phyloP scores from a whole-genome alignment of 2,113 vertebrate species.

The Etheostoma cragini region DNA sequence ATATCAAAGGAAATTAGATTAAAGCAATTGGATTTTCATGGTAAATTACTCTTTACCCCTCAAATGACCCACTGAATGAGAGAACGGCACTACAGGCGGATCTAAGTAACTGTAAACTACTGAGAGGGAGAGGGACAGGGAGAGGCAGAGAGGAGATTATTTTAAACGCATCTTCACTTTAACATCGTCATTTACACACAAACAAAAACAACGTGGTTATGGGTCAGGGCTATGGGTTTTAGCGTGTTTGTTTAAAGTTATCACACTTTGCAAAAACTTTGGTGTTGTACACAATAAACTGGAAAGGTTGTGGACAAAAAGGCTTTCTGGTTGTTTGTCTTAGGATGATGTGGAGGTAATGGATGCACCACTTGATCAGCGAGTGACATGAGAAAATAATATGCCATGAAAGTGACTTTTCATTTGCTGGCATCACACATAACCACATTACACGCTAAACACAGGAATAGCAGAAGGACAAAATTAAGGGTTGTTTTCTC shows the following conservation, averaged over 20 bases:
- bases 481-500: conserved; percentile 80
- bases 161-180: conserved; percentile 30
- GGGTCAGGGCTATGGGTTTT: conserved; percentile 21
- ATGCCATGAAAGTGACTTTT: conserved; percentile 83
- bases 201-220: conserved; percentile 25
- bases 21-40: conserved; percentile 79
- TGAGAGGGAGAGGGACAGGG: neutral
- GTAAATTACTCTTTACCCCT: conserved; percentile 80
- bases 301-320: conserved; percentile 44
- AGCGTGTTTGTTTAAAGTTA: neutral
- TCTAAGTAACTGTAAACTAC: conserved; percentile 65
- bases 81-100: conserved; percentile 55
- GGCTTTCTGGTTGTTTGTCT: conserved; percentile 66
- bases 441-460: conserved; percentile 79
- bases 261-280: conserved; percentile 3
- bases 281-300: neutral
- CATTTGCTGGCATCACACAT: conserved; percentile 77
- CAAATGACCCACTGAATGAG: conserved; percentile 72
- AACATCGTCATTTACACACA: conserved; percentile 29
- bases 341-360: conserved; percentile 61
- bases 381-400: conserved; percentile 74
- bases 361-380: conserved; percentile 74
- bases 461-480: conserved; percentile 80
- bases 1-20: conserved; percentile 77
- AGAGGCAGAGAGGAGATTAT: conserved; percentile 30